Percentiles rank a stretch among this genome's conserved stretches.
Evolutionary conservation across 35 echinoderm and acorn worm genomes (phyloP).

Genomic region (Heliocidaris tuberculata): DNA sequence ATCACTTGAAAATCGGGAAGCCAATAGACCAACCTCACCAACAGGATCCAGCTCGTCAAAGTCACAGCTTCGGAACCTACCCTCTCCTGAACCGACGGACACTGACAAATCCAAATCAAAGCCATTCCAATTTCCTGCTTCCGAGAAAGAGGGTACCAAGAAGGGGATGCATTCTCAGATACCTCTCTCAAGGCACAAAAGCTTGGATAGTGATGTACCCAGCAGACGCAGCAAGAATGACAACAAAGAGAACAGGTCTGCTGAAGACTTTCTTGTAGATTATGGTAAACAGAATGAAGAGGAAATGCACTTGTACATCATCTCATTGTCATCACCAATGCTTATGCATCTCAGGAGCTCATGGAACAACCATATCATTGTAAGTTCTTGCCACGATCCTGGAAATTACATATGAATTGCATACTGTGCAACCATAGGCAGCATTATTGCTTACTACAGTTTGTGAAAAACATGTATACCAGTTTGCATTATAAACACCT

Average conservation of each 20-base stretch:
- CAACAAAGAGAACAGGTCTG: neutral
- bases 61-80: slow-evolving; percentile 59
- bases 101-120: slow-evolving; percentile 69
- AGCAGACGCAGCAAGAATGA: neutral
- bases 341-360: slow-evolving; percentile 93
- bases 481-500: too few relatives aligned
- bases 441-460: too few relatives aligned
- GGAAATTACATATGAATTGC: neutral
- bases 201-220: neutral
- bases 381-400: slow-evolving; percentile 56
- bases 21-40: neutral
- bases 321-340: slow-evolving; percentile 83
- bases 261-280: slow-evolving; percentile 20
- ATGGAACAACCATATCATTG: slow-evolving; percentile 94
- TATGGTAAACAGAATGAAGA: slow-evolving; percentile 54
- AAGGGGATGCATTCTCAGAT: neutral
- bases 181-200: slow-evolving; percentile 35
- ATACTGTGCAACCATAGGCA: too few relatives aligned
- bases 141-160: slow-evolving; percentile 13
- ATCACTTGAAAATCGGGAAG: slow-evolving; percentile 54
- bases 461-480: too few relatives aligned
- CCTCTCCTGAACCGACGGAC: slow-evolving; percentile 66
- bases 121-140: slow-evolving; percentile 79
- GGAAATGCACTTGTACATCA: slow-evolving; percentile 85
- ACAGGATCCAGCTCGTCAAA: neutral